Conservation (phyloP, 1,140 invertebrate genomes). For the Platyura marginata region DNA sequence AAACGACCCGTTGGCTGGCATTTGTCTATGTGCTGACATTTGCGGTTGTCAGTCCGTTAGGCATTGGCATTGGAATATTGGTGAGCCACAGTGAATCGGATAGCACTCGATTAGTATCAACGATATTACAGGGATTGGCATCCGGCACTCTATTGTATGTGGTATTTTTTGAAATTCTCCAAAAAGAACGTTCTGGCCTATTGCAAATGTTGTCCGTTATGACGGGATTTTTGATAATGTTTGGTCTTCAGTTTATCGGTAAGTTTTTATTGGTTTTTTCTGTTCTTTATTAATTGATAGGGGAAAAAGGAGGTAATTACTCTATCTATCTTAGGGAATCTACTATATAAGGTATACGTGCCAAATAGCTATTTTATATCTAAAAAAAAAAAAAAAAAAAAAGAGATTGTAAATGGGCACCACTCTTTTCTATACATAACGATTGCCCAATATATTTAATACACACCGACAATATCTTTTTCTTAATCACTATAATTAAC, state of each 20-base stretch:
- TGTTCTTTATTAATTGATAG: too few species aligned
- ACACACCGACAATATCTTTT: too few species aligned
- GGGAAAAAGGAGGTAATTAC: too few species aligned
- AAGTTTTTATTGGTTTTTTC: slow-evolving; percentile 23
- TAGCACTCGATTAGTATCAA: slow-evolving; percentile 33
- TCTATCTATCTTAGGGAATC: too few species aligned
- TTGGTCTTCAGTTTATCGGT: slow-evolving; percentile 54
- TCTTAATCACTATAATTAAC: too few species aligned
- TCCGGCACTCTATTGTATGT: slow-evolving; percentile 77
- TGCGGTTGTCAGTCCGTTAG: slow-evolving; percentile 59
- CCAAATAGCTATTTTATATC: too few species aligned
- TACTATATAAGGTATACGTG: too few species aligned
- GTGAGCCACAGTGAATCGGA: slow-evolving; percentile 33
- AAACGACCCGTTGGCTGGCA: slow-evolving; percentile 37
- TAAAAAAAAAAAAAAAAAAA: too few species aligned
- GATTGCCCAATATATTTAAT: too few species aligned
- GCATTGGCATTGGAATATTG: slow-evolving; percentile 51
- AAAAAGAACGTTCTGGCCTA: slow-evolving; percentile 52
- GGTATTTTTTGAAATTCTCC: slow-evolving; percentile 79
- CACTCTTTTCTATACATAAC: too few species aligned
- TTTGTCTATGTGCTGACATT: slow-evolving; percentile 56
- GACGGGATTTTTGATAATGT: slow-evolving; percentile 57
- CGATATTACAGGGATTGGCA: slow-evolving; percentile 64
- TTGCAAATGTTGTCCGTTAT: slow-evolving; percentile 49
- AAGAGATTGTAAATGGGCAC: too few species aligned